Evolutionary conservation across 1,140 invertebrate genomes (phyloP), one percentile per base, ranked within the genome.

Genomic region (Drosophila kepulauana): DNA sequence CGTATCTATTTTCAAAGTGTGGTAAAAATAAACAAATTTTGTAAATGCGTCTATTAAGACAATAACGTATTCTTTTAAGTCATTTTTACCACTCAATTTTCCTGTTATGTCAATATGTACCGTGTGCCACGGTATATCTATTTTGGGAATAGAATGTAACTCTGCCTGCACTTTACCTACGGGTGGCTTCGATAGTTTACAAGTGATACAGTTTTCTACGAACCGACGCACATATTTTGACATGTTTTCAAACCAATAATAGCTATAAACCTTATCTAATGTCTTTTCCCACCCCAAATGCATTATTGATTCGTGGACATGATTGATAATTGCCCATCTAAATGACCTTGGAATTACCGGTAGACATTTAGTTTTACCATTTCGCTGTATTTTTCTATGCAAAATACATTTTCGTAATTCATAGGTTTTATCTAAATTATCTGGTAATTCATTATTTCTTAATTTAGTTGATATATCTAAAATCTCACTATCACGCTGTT

Each of bases 341-440:
- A 49, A 20, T 5, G 15, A 4, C 7, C 48, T 49, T 20, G 20
- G 20, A 8, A 49, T 49, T 49, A 49, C 2, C 15, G 6, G 48
- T 25, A 49, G 20, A 10, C 48, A 25, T 49, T 49, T 49, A 10
- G 48, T 25, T 25, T 25, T 49, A 25, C 51, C 25, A 43, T 64
- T 71, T 43, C 43, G 16, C 3, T 64, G 49, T 56, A 56, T 71
- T 56, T 77, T 90, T 3, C 81, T 72, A 57, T 75, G 43, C 11
- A 91, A 57, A 7, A 79, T 69, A 52, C 75, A 69, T 62, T 46
- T 38, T 51, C 48, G 7, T n/a, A 48, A 13, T 15, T 62, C 25
- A 25, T 90, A 91, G 4, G 86, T 82, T 30, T 81, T 77, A 28
- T 77, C 45, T 41, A 58, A 41, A 11, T 49, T 16, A 13, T 20